Base-by-base conservation (phyloP, 2,888 invertebrate genomes). In the Copidosoma aretas region DNA sequence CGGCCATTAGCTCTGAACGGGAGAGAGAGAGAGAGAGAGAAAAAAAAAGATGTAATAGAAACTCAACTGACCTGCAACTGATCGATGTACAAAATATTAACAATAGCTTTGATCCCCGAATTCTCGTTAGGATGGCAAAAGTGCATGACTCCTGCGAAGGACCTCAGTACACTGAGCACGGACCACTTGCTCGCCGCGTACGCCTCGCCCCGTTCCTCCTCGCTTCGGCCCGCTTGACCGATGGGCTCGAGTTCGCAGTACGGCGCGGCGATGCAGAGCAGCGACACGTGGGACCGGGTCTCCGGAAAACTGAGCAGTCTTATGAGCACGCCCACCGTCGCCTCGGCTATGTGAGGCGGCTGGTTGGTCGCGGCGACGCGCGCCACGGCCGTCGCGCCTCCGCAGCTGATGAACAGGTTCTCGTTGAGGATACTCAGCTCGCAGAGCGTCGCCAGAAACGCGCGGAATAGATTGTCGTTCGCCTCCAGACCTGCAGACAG, bases 71-170 rank as follows among this genome's bases (percentile, higher is more conserved):
- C 94, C 88, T 96, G 95, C 75, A 92, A 85, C 82, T 95, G 91
- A 76, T 95, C 93, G 77, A 97, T 88, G 84, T 94, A 93, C 53
- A 97, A 85, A 64, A 91, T 91, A 76, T 92, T 91, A 32, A 93
- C 91, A 73, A 94, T 88, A 62, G 94, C 91, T 76, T 89, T 89
- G 71, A 94, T 86, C 8, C 93, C 94, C 25, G 91, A 91, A 70
- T 88, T 86, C 79, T 91, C 90, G 76, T 87, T 86, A 15, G 93
- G 93, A 83, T 92, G 90, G 82, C 94, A 94, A 85, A 95, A 93
- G 84, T 94, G 93, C 69, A 95, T 86, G 72, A 94, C 87, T 64
- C 97, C 97, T 52, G 96, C 91, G 93, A 96, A 98, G 74, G 97
- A 97, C 71, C 95, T 90, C 71, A 97, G 84, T 68, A 94, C 89